A percentile compares a stretch with the other conserved stretches of the same genome.
Conservation (phyloP, 2,888 invertebrate species). For the Drosophila affinis region DNA sequence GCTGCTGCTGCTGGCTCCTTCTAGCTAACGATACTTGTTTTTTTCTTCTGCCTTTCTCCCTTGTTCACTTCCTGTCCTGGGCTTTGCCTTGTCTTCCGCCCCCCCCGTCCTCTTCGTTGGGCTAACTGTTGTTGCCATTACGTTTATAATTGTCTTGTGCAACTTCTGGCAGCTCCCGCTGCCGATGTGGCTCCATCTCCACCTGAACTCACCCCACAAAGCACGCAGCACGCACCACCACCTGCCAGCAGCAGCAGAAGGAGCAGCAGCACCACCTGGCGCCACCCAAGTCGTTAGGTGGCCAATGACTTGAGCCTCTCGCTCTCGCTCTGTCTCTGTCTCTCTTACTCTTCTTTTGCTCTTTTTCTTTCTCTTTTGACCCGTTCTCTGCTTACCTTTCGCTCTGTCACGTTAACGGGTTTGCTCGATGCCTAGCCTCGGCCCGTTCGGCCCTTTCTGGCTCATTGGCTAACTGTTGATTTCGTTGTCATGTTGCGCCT, state of each 20-base stretch:
- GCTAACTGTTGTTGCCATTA: conserved; percentile 62
- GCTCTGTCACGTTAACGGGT: conserved; percentile 26
- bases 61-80: conserved; percentile 13
- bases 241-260: not conserved
- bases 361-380: conserved; percentile 4
- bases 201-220: conserved; percentile 6
- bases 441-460: conserved; percentile 58
- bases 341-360: not conserved
- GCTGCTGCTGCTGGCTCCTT: conserved; percentile 58
- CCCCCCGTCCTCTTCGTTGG: conserved; percentile 2
- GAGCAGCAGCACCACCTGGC: conserved; percentile 12
- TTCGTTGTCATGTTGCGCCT: conserved; percentile 46
- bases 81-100: conserved; percentile 7
- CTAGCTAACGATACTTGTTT: conserved; percentile 60
- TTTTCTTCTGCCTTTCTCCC: conserved; percentile 10
- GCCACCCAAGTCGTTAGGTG: conserved; percentile 47
- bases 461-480: conserved; percentile 79
- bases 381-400: conserved; percentile 26
- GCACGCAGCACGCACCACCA: not conserved
- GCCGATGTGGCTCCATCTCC: conserved; percentile 12
- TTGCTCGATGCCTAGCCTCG: conserved; percentile 13
- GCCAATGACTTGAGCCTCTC: conserved; percentile 3
- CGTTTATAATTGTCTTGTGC: conserved; percentile 78
- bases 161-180: conserved; percentile 56
- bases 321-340: not conserved